Evolutionary conservation across 1,140 invertebrate species (phyloP).

Genomic region (Chionoecetes opilio): DNA sequence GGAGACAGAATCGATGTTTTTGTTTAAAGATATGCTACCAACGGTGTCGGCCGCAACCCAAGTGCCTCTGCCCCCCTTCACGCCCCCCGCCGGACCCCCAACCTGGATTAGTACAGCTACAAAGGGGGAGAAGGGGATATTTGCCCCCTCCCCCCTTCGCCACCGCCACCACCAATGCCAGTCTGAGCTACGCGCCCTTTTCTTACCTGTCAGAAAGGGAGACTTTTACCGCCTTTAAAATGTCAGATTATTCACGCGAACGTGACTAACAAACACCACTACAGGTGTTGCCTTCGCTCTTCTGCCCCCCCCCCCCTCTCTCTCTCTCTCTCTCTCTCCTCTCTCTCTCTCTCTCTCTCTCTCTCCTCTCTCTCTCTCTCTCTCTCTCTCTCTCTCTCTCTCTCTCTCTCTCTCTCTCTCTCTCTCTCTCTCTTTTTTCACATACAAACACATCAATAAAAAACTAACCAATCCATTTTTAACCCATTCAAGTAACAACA

Average conservation of each 20-base stretch:
- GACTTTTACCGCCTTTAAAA: not conserved
- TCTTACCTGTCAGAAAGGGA: not conserved
- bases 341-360: constrained; percentile 30
- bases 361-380: constrained; percentile 45
- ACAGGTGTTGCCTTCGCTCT: constrained; percentile 16
- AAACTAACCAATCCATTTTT: too few species aligned
- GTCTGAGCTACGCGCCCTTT: not conserved
- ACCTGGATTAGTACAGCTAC: too few species aligned
- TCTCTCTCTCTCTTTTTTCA: constrained; percentile 16
- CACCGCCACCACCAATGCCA: too few species aligned
- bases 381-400: constrained; percentile 56
- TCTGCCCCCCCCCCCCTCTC: not conserved
- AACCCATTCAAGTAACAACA: too few species aligned
- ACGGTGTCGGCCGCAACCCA: too few species aligned
- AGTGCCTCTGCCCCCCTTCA: too few species aligned
- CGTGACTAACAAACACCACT: not conserved
- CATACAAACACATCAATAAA: too few species aligned
- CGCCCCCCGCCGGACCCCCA: too few species aligned
- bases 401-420: constrained; percentile 47
- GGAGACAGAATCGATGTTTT: not conserved
- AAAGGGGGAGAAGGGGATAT: not conserved
- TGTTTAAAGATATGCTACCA: constrained; percentile 29
- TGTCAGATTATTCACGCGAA: constrained; percentile 4
- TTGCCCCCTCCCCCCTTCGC: not conserved
- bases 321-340: constrained; percentile 30